Conservation (phyloP, 2,113 vertebrate genomes). For the Onychostruthus taczanowskii region DNA sequence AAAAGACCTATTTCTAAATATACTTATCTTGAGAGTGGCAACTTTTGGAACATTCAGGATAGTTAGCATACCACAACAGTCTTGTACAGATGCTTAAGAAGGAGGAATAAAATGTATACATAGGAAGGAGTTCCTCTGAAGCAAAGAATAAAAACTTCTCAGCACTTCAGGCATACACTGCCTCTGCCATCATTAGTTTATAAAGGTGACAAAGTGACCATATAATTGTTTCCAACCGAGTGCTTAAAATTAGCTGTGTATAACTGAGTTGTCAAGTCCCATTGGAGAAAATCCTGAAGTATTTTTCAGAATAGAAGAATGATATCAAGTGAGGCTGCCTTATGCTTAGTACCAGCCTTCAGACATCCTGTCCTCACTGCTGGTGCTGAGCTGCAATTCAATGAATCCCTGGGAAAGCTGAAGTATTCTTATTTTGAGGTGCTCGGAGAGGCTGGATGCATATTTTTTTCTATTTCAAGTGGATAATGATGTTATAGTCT, state of each 20-base stretch:
- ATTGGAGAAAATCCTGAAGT: background rate
- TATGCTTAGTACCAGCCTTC: accelerated
- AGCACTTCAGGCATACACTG: background rate
- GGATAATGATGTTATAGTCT: background rate
- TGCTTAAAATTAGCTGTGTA: background rate
- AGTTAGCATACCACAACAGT: background rate
- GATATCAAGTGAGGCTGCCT: background rate
- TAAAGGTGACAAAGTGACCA: background rate
- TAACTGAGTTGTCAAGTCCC: background rate
- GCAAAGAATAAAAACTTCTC: background rate
- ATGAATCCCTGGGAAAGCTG: background rate
- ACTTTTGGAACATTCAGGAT: background rate
- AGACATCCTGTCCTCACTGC: background rate
- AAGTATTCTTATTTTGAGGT: background rate
- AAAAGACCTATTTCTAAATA: background rate
- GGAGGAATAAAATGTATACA: background rate
- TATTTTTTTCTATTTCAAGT: background rate
- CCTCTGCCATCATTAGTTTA: background rate
- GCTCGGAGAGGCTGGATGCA: background rate
- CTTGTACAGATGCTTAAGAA: background rate
- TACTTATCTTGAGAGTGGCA: background rate
- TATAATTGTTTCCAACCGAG: background rate
- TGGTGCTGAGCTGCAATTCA: background rate
- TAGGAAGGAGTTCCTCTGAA: background rate
- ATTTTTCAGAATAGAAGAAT: background rate